These are phyloP conservation scores for Drosophila ohnishii DNA, from an alignment of 1,140 invertebrate species.

Conservation along the genomic window DNA sequence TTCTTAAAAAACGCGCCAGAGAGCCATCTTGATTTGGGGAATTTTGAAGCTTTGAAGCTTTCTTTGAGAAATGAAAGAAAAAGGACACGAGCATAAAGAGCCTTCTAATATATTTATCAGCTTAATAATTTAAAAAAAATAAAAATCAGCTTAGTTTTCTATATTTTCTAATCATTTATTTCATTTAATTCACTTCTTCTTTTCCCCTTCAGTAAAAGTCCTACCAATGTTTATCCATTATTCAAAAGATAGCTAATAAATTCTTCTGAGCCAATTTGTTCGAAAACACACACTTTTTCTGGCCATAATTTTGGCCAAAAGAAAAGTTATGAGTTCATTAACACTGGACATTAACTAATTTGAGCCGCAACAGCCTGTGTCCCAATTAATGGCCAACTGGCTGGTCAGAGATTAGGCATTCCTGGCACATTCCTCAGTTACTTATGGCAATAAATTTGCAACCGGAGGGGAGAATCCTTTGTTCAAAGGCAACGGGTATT, in stretches of 20 bases:
- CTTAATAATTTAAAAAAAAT: too few species aligned
- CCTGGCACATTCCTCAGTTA: conserved; percentile 6
- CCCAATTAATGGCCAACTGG: conserved; percentile 28
- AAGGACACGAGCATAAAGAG: too few species aligned
- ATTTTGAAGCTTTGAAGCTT: background rate
- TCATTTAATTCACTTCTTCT: background rate
- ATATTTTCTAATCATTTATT: too few species aligned
- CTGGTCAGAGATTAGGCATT: conserved; percentile 3
- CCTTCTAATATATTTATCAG: too few species aligned
- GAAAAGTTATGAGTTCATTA: conserved; percentile 63
- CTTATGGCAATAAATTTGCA: conserved; percentile 29
- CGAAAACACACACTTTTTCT: background rate
- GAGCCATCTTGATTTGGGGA: conserved; percentile 20
- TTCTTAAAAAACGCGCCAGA: conserved; percentile 33
- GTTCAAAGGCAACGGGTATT: conserved; percentile 51
- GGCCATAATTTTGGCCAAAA: background rate
- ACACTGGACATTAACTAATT: conserved; percentile 64
- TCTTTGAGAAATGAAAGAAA: too few species aligned
- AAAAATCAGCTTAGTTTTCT: too few species aligned
- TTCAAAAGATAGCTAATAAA: background rate
- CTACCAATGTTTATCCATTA: background rate
- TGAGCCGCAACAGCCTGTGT: conserved; percentile 39
- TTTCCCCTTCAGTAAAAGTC: background rate
- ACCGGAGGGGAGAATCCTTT: conserved; percentile 35
- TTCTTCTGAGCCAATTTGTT: background rate